A percentile compares a stretch with the other conserved stretches of the same genome.
These are phyloP conservation scores for Tenualosa thibaudeaui DNA, from an alignment of 2,797 vertebrate genomes.

Conservation along the genomic window DNA sequence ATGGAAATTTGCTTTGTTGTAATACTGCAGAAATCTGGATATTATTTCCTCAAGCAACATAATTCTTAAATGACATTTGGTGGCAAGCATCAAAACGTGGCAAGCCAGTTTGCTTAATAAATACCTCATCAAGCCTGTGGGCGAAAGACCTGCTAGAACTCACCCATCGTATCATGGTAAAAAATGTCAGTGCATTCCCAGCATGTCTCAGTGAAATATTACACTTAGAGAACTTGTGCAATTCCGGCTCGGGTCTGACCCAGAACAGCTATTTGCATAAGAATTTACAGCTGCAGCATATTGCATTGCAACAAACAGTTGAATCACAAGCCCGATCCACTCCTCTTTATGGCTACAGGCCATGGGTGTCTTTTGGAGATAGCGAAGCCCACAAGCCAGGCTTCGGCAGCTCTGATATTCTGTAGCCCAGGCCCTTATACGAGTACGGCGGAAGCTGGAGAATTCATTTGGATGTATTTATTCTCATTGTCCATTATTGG, in stretches of 20 bases:
- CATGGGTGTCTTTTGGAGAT: constrained; percentile 57
- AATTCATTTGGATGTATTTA: constrained; percentile 48
- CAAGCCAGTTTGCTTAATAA: constrained; percentile 20
- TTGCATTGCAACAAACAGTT: constrained; percentile 55
- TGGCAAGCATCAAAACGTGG: neutral
- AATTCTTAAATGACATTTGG: neutral
- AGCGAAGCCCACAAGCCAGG: constrained; percentile 20
- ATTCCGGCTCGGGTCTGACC: constrained; percentile 45
- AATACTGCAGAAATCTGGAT: neutral
- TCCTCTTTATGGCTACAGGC: constrained; percentile 60
- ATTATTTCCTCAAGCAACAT: neutral
- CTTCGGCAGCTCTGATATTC: neutral
- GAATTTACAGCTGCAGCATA: constrained; percentile 57
- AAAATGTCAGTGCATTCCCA: constrained; percentile 44
- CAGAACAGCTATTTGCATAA: constrained; percentile 30
- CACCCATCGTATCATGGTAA: neutral
- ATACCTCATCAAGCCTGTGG: constrained; percentile 20
- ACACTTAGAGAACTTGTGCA: constrained; percentile 61
- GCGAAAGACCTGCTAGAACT: neutral
- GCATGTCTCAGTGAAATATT: constrained; percentile 39
- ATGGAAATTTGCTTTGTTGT: neutral
- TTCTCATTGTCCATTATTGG: constrained; percentile 52
- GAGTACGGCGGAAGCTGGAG: constrained; percentile 2
- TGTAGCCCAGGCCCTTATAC: neutral
- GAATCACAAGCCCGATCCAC: constrained; percentile 46